Evolutionary conservation across 2,888 invertebrate species (phyloP), one percentile per base, ranked within the genome.

Genomic region (Criorhina ranunculi): DNA sequence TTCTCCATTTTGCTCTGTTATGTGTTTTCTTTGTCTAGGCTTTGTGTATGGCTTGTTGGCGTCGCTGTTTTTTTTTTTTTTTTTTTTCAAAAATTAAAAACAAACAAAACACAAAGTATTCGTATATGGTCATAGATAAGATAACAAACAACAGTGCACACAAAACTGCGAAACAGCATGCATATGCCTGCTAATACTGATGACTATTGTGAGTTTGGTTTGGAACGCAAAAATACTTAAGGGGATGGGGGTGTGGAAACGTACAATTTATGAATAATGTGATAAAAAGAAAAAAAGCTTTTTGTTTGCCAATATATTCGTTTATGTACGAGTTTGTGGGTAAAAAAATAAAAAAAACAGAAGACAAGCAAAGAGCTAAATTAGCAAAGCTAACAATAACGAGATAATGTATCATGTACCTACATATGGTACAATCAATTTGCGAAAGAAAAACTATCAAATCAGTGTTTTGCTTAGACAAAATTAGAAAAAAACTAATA

Each of bases 61-160:
- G 19, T 62, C 19, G 40, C 62, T 8, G 9, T 60, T 19, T 49
- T 35, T 51, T 35, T 64, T 42, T 19, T 44, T 17, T 42, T 31
- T 46, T 59, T 37, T 60, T 11, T 49, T 11, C 4, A 49, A 24
- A 51, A 59, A 77, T 60, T 53, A 44, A 60, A 70, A 78, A 70
- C 42, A 77, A 77, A 60, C 53, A 37, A 79, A 64, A 79, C 40
- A 46, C 33, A 46, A 35, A 55, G 69, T 55, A 8, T n/a, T n/a
- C n/a, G n/a, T 53, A 70, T 31, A 78, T 64, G 57, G 57, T 1
- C 55, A 46, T 49, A 57, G 78, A 79, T 79, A 79, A 79, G 78
- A 79, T 66, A 78, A 59, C 35, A 17, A 59, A 70, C 15, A 59
- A 57, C 12, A 46, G 24, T 24, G 24, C 4, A 24, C 24, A 24